Percentiles rank a stretch among this genome's conserved stretches.
Evolutionary conservation across 2,888 invertebrate species (phyloP).

Genomic region (Atherix ibis): DNA sequence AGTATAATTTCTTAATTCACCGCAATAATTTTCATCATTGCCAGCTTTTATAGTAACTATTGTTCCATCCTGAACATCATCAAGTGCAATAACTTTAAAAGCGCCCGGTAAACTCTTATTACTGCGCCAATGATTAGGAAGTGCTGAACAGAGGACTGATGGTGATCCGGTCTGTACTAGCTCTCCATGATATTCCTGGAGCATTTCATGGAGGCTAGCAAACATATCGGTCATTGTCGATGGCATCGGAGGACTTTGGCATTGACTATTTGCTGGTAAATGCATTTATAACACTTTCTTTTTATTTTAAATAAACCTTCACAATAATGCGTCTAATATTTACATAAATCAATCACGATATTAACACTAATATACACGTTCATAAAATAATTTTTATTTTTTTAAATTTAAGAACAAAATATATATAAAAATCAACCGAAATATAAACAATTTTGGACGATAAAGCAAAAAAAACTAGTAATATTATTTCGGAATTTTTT

Average conservation of each 20-base stretch:
- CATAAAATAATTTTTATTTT: no score
- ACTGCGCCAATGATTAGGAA: conserved; percentile 93
- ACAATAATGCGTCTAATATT: no score
- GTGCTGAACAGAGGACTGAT: conserved; percentile 80
- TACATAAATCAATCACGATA: no score
- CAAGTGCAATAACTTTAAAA: conserved; percentile 88
- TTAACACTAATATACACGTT: no score
- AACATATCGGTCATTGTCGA: conserved; percentile 59
- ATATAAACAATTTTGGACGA: no score
- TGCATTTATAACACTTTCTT: conserved; percentile 22
- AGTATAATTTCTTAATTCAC: conserved; percentile 82
- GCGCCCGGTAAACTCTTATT: conserved; percentile 95
- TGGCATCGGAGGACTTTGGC: conserved; percentile 29
- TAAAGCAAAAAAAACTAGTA: no score
- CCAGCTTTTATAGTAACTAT: conserved; percentile 87
- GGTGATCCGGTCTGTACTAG: conserved; percentile 90
- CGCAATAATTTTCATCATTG: conserved; percentile 95
- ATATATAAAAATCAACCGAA: no score
- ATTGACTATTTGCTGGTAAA: conserved; percentile 24
- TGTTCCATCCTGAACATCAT: conserved; percentile 89
- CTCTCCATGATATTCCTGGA: conserved; percentile 83
- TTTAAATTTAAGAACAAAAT: no score
- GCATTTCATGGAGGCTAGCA: conserved; percentile 57
- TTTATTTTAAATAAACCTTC: no score
- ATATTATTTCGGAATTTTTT: no score